Percentiles rank a stretch among this genome's conserved stretches.
These are phyloP conservation scores for Cremastobaeus sp. DNA, from an alignment of 2,888 invertebrate genomes.

Conservation along the genomic window DNA sequence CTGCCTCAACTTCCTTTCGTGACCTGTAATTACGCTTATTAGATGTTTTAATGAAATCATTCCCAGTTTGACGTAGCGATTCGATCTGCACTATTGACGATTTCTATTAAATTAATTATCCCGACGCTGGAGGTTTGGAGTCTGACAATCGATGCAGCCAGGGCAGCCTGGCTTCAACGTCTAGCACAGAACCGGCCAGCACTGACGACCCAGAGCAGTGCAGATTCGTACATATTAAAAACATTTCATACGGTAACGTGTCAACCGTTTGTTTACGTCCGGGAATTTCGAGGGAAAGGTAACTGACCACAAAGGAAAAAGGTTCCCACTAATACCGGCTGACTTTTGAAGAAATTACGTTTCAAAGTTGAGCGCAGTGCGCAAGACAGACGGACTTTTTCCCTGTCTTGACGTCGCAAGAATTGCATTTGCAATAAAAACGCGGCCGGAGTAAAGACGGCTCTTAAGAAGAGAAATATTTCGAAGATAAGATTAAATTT, in stretches of 20 bases:
- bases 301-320: constrained; percentile 56
- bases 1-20: constrained; percentile 37
- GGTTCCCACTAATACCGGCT: constrained; percentile 12
- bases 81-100: constrained; percentile 30
- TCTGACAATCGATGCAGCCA: no score
- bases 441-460: no score
- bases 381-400: constrained; percentile 26
- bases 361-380: constrained; percentile 39
- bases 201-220: neutral
- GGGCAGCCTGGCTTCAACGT: no score
- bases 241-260: constrained; percentile 14
- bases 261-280: constrained; percentile 45
- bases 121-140: no score
- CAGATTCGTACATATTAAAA: neutral
- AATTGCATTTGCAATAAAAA: constrained; percentile 28
- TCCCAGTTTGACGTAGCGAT: constrained; percentile 39
- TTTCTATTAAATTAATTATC: constrained; percentile 47
- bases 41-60: constrained; percentile 58
- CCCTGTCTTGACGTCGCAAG: constrained; percentile 21
- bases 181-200: constrained; percentile 13
- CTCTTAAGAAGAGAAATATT: no score
- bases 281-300: constrained; percentile 46
- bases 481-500: constrained; percentile 1
- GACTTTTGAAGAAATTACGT: constrained; percentile 53
- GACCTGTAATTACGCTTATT: constrained; percentile 31